phyloP scores from a whole-genome alignment of 2,888 invertebrate genomes.

The Tetragonisca angustula region DNA sequence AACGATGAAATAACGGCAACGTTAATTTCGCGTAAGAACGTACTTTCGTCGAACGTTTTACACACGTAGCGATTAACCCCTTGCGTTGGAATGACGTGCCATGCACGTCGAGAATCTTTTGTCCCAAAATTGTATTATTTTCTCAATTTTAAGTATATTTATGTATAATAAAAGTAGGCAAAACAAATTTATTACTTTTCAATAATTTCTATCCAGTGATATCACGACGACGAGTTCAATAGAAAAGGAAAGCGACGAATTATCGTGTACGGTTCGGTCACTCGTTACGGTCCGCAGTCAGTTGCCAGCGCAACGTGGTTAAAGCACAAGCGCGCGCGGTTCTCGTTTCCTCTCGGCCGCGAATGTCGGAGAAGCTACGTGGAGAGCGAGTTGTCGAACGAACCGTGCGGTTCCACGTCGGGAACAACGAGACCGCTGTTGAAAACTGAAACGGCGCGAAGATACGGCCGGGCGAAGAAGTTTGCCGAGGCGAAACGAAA shows the following conservation, averaged over 20 bases:
- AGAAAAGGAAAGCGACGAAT: background rate
- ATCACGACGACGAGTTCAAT: no score
- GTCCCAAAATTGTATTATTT: no score
- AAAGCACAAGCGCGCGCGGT: background rate
- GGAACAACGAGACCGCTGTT: background rate
- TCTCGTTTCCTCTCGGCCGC: background rate
- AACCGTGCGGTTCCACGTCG: background rate
- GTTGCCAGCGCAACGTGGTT: no score
- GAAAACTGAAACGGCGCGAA: background rate
- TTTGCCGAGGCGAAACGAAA: conserved; percentile 35
- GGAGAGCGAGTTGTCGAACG: background rate
- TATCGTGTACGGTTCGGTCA: no score
- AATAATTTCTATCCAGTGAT: no score
- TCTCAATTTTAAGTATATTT: no score
- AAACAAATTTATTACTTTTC: no score
- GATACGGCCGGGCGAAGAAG: background rate
- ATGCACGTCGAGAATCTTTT: no score
- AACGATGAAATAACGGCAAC: background rate
- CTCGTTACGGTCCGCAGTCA: no score
- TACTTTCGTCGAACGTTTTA: background rate
- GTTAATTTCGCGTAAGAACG: background rate
- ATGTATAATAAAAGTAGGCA: no score
- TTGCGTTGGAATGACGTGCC: no score
- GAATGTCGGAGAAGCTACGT: background rate
- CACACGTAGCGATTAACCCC: no score